Evolutionary conservation across 1,140 invertebrate genomes (phyloP).

Genomic region (Telenomus remus): DNA sequence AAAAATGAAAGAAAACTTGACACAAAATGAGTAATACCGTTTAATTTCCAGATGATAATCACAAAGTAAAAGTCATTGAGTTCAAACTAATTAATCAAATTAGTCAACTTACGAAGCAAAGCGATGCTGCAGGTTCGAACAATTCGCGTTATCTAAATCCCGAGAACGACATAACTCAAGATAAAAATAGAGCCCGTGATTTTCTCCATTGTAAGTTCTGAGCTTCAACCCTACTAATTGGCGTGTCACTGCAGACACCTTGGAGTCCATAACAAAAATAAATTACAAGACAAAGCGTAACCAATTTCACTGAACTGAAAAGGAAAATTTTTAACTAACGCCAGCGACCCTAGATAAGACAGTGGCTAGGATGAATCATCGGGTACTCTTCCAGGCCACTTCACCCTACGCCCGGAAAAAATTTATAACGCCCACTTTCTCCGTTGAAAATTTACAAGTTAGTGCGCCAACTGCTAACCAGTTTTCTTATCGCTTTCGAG

Average conservation of each 20-base stretch:
- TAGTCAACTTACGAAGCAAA: too few relatives aligned
- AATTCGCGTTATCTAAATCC: too few relatives aligned
- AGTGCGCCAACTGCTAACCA: background rate
- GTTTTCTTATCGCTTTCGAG: background rate
- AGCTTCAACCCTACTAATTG: slow-evolving; percentile 5
- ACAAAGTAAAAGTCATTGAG: too few relatives aligned
- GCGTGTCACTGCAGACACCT: background rate
- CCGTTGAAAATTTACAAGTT: background rate
- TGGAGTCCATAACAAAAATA: background rate
- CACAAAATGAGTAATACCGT: too few relatives aligned
- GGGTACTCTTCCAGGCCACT: background rate
- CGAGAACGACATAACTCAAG: slow-evolving; percentile 1
- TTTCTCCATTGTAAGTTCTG: slow-evolving; percentile 3
- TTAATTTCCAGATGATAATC: too few relatives aligned
- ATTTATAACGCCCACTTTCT: slow-evolving; percentile 3
- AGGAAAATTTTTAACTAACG: background rate
- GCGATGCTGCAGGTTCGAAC: background rate
- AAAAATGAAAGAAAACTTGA: too few relatives aligned
- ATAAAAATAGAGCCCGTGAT: background rate
- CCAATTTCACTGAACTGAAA: slow-evolving; percentile 1
- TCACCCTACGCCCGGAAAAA: background rate
- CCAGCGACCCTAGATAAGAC: background rate
- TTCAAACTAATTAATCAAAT: too few relatives aligned
- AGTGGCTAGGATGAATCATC: background rate
- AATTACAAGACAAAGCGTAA: background rate